Base-by-base conservation (phyloP, 2,113 vertebrate genomes). In the Seriola quinqueradiata region DNA sequence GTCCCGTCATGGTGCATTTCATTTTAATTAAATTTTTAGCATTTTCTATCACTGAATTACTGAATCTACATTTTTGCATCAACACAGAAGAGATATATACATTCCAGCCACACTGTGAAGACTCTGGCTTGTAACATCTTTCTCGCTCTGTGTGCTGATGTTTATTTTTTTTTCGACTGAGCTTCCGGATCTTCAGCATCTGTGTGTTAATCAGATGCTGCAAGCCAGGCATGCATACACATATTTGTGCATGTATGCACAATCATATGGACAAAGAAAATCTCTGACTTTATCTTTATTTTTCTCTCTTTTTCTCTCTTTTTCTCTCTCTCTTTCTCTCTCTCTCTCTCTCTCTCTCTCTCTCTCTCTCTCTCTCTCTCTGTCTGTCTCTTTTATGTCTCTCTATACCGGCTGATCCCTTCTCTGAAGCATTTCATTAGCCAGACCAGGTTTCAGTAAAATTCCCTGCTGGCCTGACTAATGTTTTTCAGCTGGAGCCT, bases 401-500 rank as follows among this genome's bases (percentile, higher is more conserved):
- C 71, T 75, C 12, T 9, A 19, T 16, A 73, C 23, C 40, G 9
- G 5, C 72, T 55, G 58, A 87, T 82, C 36, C 50, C 28, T 38
- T 42, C 76, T 71, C 72, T 74, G 69, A 79, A 84, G 75, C 68
- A 19, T 59, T 84, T 80, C 19, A 11, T 88, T 78, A 78, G 72
- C 84, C 55, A 46, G 70, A 77, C 59, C 76, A 76, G 76, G 80
- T 85, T 93, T 88, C 59, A 65, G 72, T 84, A 50, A 79, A 90
- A 85, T 69, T 79, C 85, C 85, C 81, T 57, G 61, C 82, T 83
- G 86, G 77, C 86, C 70, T 75, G 84, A 89, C 86, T 93, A 90
- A 94, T 89, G 89, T 89, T 83, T 83, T 89, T 87, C 85, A 94
- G 88, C 90, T 90, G 91, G 77, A 77, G 77, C 55, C 70, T 78